Conservation (phyloP, 2,888 invertebrate species). For the Rotaria sp. region DNA sequence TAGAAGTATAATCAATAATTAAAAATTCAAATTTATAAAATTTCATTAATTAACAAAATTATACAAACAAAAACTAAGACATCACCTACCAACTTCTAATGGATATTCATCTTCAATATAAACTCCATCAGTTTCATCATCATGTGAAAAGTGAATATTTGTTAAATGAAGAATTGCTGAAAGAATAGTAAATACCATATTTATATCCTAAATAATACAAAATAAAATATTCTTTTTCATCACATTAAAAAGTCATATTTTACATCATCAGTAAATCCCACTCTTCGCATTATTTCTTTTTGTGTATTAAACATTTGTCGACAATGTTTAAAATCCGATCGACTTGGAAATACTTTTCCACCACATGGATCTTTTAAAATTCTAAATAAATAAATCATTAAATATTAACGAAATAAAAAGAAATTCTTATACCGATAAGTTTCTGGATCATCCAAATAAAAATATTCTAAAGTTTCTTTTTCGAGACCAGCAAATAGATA, state of each 20-base stretch:
- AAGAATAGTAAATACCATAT: slow-evolving; percentile 47
- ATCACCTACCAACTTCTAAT: slow-evolving; percentile 33
- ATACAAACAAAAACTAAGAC: neutral
- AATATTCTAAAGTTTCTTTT: slow-evolving; percentile 45
- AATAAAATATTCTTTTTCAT: slow-evolving; percentile 24
- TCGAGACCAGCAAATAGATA: slow-evolving; percentile 49
- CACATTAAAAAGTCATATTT: neutral
- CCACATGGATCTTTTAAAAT: slow-evolving; percentile 31
- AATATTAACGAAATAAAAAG: neutral
- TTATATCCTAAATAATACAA: slow-evolving; percentile 46
- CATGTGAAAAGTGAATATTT: slow-evolving; percentile 48
- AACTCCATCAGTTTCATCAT: slow-evolving; percentile 48
- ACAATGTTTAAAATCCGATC: slow-evolving; percentile 43
- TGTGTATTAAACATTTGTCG: slow-evolving; percentile 46
- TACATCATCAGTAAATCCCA: slow-evolving; percentile 48
- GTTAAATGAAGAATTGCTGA: slow-evolving; percentile 50
- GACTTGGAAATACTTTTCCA: slow-evolving; percentile 31
- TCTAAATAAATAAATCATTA: neutral
- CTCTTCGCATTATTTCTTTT: slow-evolving; percentile 46
- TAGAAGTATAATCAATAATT: too few species aligned
- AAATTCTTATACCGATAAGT: slow-evolving; percentile 45
- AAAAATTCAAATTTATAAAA: too few species aligned
- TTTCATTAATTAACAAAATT: neutral
- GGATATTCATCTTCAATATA: slow-evolving; percentile 45
- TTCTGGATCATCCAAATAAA: slow-evolving; percentile 47